Evolutionary conservation across 1,140 invertebrate genomes (phyloP).

Genomic region (Ips typographus): DNA sequence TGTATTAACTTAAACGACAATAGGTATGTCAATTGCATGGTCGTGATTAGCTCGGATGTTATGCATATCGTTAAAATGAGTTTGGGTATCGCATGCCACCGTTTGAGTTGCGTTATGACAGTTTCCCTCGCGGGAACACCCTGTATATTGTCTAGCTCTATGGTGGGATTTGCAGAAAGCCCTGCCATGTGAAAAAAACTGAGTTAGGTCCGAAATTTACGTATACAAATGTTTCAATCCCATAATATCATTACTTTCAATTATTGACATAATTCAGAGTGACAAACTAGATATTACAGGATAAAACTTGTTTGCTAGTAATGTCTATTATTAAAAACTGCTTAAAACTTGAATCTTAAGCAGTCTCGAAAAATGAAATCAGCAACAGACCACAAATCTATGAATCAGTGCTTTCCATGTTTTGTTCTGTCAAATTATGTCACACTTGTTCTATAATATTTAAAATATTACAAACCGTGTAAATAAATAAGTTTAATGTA

Average conservation of each 20-base stretch:
- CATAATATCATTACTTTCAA: constrained; percentile 6
- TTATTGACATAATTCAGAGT: not conserved
- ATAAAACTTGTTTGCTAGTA: too few species aligned
- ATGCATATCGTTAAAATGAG: constrained; percentile 28
- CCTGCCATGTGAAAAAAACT: constrained; percentile 36
- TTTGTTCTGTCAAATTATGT: too few species aligned
- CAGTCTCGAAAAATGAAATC: not conserved
- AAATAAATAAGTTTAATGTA: too few species aligned
- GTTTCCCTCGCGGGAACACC: constrained; percentile 29
- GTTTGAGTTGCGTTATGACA: constrained; percentile 19
- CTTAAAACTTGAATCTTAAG: not conserved
- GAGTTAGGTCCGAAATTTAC: constrained; percentile 33
- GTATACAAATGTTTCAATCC: constrained; percentile 11
- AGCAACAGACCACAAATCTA: constrained; percentile 4
- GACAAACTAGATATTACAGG: too few species aligned
- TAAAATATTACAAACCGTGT: too few species aligned
- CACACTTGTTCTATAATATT: too few species aligned
- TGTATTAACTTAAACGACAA: constrained; percentile 22
- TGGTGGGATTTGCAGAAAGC: constrained; percentile 33
- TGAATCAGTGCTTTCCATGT: not conserved
- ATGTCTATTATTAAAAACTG: too few species aligned
- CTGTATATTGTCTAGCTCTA: constrained; percentile 36
- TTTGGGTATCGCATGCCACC: constrained; percentile 7
- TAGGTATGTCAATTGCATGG: constrained; percentile 22
- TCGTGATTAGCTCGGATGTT: constrained; percentile 22